Conservation (phyloP, 2,888 invertebrate genomes). For the Pimpla rufipes region DNA sequence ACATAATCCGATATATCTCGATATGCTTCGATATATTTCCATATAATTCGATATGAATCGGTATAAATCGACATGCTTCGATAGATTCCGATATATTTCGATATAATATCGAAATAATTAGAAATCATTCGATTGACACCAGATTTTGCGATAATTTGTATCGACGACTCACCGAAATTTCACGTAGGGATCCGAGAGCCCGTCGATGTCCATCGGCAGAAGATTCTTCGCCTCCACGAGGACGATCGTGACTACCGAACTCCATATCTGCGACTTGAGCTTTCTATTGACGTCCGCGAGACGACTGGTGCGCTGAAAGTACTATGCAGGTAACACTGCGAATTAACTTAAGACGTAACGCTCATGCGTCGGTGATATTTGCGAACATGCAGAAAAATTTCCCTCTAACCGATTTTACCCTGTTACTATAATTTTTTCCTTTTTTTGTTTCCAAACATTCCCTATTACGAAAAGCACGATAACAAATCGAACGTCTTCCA, state of each 20-base stretch:
- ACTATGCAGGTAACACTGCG: conserved; percentile 86
- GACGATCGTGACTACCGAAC: conserved; percentile 98
- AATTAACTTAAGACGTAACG: conserved; percentile 68
- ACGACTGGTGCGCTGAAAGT: conserved; percentile 92
- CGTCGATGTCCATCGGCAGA: conserved; percentile 94
- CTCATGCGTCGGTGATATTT: conserved; percentile 40
- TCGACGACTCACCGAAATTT: conserved; percentile 93
- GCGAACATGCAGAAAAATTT: conserved; percentile 16
- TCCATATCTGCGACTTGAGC: conserved; percentile 98
- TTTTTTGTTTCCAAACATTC: background rate
- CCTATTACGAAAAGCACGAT: no score
- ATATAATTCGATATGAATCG: background rate
- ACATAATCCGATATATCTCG: no score
- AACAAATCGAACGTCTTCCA: no score
- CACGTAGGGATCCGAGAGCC: conserved; percentile 96
- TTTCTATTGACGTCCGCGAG: conserved; percentile 93
- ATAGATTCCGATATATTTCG: no score
- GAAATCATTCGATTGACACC: no score
- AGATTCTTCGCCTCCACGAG: conserved; percentile 97
- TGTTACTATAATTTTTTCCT: background rate
- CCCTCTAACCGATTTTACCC: background rate
- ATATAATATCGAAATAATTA: no score
- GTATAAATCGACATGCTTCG: background rate
- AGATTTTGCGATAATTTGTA: background rate
- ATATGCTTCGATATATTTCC: no score